These are phyloP conservation scores for Leptobrachium ailaonicum DNA, from an alignment of 2,113 vertebrate species.

Conservation along the genomic window DNA sequence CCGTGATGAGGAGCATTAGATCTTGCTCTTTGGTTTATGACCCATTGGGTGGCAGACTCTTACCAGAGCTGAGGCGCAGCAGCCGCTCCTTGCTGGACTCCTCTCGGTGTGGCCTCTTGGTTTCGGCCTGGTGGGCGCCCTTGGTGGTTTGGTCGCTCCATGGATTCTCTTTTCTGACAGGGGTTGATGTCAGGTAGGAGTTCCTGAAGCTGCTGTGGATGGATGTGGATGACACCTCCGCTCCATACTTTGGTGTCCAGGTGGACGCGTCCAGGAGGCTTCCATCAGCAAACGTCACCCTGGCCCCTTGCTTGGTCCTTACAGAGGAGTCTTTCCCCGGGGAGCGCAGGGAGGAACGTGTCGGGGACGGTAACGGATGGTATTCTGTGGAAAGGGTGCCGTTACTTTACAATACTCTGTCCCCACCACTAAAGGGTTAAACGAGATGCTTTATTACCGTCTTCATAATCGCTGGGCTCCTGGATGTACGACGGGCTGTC, in stretches of 20 bases:
- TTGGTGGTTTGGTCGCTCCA: slow-evolving; percentile 44
- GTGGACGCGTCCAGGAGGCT: slow-evolving; percentile 50
- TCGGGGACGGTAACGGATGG: slow-evolving; percentile 38
- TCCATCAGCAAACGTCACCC: slow-evolving; percentile 61
- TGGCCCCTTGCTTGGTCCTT: slow-evolving; percentile 55
- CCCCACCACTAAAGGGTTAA: too few relatives aligned
- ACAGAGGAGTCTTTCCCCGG: slow-evolving; percentile 53
- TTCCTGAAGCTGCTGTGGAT: slow-evolving; percentile 53
- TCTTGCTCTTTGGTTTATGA: too few relatives aligned
- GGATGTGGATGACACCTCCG: slow-evolving; percentile 40
- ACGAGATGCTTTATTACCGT: slow-evolving; percentile 1
- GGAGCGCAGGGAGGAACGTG: slow-evolving; percentile 56
- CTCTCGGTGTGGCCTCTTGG: slow-evolving; percentile 49
- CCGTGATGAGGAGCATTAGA: too few relatives aligned
- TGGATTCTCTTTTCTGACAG: slow-evolving; percentile 49
- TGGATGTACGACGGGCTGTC: neutral
- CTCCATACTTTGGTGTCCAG: slow-evolving; percentile 52
- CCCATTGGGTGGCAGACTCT: neutral
- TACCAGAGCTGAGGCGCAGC: slow-evolving; percentile 64
- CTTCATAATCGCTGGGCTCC: slow-evolving; percentile 21
- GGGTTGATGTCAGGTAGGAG: slow-evolving; percentile 50
- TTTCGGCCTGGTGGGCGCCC: slow-evolving; percentile 40
- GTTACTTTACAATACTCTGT: too few relatives aligned
- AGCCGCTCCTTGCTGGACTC: slow-evolving; percentile 54
- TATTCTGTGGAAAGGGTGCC: slow-evolving; percentile 44